These are phyloP conservation scores for Ypsolopha scabrella DNA, from an alignment of 2,888 invertebrate genomes.

Conservation along the genomic window DNA sequence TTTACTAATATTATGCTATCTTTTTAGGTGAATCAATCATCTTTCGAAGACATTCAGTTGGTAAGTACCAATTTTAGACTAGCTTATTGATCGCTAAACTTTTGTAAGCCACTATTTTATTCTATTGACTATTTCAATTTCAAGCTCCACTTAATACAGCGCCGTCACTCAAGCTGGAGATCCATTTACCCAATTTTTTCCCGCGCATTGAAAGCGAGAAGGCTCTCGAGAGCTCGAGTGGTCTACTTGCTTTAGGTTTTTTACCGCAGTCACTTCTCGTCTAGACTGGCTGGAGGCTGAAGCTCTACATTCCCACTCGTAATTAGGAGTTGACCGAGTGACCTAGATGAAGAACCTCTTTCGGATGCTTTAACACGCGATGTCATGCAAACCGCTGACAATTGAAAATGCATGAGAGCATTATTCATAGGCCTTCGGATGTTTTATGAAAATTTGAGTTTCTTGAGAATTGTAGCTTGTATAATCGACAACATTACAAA, in stretches of 20 bases:
- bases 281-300: background rate
- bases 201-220: too few relatives aligned
- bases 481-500: background rate
- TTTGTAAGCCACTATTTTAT: too few relatives aligned
- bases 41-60: slow-evolving; percentile 20
- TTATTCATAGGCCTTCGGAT: too few relatives aligned
- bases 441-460: background rate
- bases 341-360: slow-evolving; percentile 14
- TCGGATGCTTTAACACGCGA: slow-evolving; percentile 18
- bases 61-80: slow-evolving; percentile 18
- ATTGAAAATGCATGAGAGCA: too few relatives aligned
- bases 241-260: background rate
- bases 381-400: too few relatives aligned
- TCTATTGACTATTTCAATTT: too few relatives aligned
- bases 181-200: too few relatives aligned
- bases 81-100: background rate
- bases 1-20: too few relatives aligned
- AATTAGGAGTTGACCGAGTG: slow-evolving; percentile 16
- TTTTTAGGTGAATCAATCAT: too few relatives aligned
- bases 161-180: too few relatives aligned
- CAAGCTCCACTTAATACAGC: too few relatives aligned
- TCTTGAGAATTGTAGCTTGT: background rate
- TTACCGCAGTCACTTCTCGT: background rate
- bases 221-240: background rate
- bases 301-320: slow-evolving; percentile 7